A percentile compares a stretch with the other conserved stretches of the same genome.
These are phyloP conservation scores for Callionymus lyra DNA, from an alignment of 2,113 vertebrate genomes.

Conservation along the genomic window DNA sequence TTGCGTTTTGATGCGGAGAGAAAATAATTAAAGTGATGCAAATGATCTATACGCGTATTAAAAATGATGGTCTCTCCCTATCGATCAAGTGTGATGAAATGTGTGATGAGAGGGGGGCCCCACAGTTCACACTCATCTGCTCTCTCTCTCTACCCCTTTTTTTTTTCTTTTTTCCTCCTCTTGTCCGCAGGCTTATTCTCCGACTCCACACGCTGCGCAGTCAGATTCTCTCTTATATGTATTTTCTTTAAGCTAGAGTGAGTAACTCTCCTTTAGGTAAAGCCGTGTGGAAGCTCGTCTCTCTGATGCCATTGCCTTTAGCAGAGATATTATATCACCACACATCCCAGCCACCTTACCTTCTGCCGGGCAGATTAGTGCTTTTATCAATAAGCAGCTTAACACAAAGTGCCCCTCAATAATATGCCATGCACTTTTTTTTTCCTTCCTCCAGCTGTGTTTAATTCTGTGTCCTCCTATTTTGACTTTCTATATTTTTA, in stretches of 20 bases:
- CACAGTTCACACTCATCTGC: slow-evolving; percentile 20
- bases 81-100: slow-evolving; percentile 45
- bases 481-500: slow-evolving; percentile 26
- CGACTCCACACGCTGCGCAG: slow-evolving; percentile 27
- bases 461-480: slow-evolving; percentile 45
- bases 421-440: slow-evolving; percentile 60
- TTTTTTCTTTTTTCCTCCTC: slow-evolving; percentile 1
- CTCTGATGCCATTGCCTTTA: slow-evolving; percentile 63
- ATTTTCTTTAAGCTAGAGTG: slow-evolving; percentile 12
- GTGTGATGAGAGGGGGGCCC: slow-evolving; percentile 43
- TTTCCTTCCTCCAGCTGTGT: slow-evolving; percentile 34
- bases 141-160: too few species aligned
- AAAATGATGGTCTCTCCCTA: slow-evolving; percentile 39
- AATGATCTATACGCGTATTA: slow-evolving; percentile 43
- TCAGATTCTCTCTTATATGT: slow-evolving; percentile 41
- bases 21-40: slow-evolving; percentile 50
- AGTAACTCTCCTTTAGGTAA: slow-evolving; percentile 60
- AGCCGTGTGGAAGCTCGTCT: slow-evolving; percentile 60
- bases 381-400: slow-evolving; percentile 78
- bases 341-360: slow-evolving; percentile 66
- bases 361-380: slow-evolving; percentile 73
- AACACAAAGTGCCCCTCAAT: slow-evolving; percentile 70
- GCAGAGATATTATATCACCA: slow-evolving; percentile 69
- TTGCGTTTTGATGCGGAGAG: slow-evolving; percentile 34
- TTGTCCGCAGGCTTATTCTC: slow-evolving; percentile 5